These are phyloP conservation scores for Cephalotes varians DNA, from an alignment of 2,888 invertebrate species.

Conservation along the genomic window DNA sequence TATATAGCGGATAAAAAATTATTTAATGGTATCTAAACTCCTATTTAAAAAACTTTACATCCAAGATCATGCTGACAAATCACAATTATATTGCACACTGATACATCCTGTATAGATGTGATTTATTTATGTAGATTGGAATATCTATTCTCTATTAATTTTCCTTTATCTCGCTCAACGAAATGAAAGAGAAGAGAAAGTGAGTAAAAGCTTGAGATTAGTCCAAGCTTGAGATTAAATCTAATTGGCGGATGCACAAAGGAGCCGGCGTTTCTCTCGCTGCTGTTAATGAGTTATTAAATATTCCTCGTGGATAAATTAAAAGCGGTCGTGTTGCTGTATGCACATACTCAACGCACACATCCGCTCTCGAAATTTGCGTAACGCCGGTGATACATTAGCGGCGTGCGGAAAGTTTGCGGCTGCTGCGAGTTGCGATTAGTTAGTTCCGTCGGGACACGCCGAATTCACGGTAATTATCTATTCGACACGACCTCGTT, in stretches of 20 bases:
- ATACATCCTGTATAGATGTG: too few relatives aligned
- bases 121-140: not conserved
- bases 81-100: too few relatives aligned
- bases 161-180: not conserved
- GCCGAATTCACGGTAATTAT: conserved; percentile 47
- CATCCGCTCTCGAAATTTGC: not conserved
- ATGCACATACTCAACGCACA: conserved; percentile 1
- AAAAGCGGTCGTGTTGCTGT: conserved; percentile 10
- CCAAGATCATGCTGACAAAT: too few relatives aligned
- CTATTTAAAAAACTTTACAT: too few relatives aligned
- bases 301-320: conserved; percentile 27
- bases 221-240: not conserved
- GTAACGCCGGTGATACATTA: conserved; percentile 27
- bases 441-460: conserved; percentile 32
- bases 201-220: not conserved
- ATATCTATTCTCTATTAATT: not conserved
- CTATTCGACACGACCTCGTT: conserved; percentile 51
- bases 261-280: not conserved
- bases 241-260: not conserved
- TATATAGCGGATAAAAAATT: too few relatives aligned
- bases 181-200: not conserved
- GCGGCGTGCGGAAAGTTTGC: conserved; percentile 34
- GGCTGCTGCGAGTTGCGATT: conserved; percentile 32
- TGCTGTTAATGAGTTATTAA: conserved; percentile 27
- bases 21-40: too few relatives aligned